Evolutionary conservation across 2,888 invertebrate species (phyloP), one percentile per base, ranked within the genome.

Genomic region (Lasioglossum zephyrum): DNA sequence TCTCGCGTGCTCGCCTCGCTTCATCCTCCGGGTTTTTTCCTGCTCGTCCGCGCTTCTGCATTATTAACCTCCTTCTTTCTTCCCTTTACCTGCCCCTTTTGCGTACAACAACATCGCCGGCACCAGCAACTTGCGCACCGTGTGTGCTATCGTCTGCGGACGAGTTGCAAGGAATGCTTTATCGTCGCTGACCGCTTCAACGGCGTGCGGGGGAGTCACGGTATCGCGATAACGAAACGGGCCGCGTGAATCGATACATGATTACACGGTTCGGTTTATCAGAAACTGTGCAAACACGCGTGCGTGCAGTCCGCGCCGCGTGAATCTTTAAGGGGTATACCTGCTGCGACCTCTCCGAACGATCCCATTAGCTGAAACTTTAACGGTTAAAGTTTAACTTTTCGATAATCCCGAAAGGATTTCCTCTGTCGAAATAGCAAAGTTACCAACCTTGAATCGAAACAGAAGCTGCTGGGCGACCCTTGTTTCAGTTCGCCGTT

Each of bases 191-290:
- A 47, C 57, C 72, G 73, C 76, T 77, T 75, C 60, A 41, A 77
- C 77, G 13, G n/a, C 16, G 36, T 9, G 72, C 11, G 60, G 39
- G 73, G 73, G 66, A 60, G 73, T 31, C 36, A 16, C 36, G 53
- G 77, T 77, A 82, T 74, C 75, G 66, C 78, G 86, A 84, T 84
- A 90, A 81, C 79, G 78, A 84, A 80, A 85, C 76, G 70, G 75
- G 44, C 39, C 49, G 66, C 79, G 73, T 39, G 73, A 88, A 91
- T 90, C 92, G 89, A 91, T 90, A 76, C 79, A 63, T 82, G 89
- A 91, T 90, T 87, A 84, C 82, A 90, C 84, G 91, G 74, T 80
- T 74, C 73, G 81, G 73, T 83, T 70, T 90, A 76, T 79, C 73
- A 81, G 81, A 77, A 57, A 49, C 72, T 53, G n/a, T 79, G 78